A percentile compares a stretch with the other conserved stretches of the same genome.
phyloP scores from a whole-genome alignment of 2,113 vertebrate genomes.

The Otocyon megalotis region DNA sequence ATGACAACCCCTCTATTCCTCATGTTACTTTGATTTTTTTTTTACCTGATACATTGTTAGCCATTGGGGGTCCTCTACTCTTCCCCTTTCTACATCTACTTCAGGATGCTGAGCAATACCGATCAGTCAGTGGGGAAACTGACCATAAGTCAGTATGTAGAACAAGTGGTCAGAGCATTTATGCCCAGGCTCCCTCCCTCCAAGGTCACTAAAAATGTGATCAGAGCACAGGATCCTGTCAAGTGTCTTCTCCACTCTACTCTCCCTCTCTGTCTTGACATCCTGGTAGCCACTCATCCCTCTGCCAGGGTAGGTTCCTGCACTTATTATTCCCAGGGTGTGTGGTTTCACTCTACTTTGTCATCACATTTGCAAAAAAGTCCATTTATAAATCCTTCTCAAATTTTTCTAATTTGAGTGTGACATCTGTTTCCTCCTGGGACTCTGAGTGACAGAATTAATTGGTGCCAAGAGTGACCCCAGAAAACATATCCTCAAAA shows the following conservation, averaged over 20 bases:
- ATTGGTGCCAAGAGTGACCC: neutral
- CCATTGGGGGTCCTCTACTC: neutral
- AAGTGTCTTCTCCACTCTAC: neutral
- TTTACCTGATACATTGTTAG: neutral
- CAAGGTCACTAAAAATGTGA: neutral
- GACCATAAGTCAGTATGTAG: neutral
- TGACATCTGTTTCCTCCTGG: slow-evolving; percentile 52
- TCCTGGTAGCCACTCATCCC: neutral
- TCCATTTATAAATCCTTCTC: neutral
- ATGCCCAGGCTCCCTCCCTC: neutral
- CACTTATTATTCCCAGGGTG: neutral
- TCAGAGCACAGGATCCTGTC: neutral
- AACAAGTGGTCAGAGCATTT: neutral
- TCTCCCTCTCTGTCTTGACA: neutral
- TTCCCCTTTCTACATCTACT: neutral
- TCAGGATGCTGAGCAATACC: neutral
- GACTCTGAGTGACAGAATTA: slow-evolving; percentile 27
- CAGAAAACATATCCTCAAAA: neutral
- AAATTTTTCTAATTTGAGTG: slow-evolving; percentile 20
- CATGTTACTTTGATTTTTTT: neutral
- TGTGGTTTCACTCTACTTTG: neutral
- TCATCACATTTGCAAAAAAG: neutral
- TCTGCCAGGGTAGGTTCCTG: neutral
- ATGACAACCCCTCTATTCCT: neutral
- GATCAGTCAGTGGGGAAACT: neutral